Conservation (phyloP, 1,140 invertebrate genomes). For the Harlomillsia oculata region DNA sequence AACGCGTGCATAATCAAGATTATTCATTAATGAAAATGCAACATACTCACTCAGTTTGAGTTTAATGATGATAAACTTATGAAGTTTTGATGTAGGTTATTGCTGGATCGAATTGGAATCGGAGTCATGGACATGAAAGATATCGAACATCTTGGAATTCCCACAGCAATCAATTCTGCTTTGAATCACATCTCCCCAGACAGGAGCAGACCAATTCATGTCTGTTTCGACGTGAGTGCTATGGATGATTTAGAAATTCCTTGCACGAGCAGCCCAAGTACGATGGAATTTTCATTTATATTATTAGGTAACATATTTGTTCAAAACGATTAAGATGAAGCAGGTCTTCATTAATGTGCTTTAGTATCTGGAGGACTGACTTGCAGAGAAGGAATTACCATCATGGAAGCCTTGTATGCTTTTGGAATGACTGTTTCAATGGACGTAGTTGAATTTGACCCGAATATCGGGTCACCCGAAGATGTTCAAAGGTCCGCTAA, state of each 20-base stretch:
- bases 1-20: no score
- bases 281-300: no score
- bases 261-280: conserved; percentile 74
- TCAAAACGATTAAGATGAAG: conserved; percentile 30
- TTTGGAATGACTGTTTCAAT: conserved; percentile 64
- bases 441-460: conserved; percentile 84
- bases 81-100: no score
- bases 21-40: no score
- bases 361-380: conserved; percentile 73
- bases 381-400: conserved; percentile 67
- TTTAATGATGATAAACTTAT: no score
- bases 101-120: conserved; percentile 61
- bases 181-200: conserved; percentile 57
- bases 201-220: conserved; percentile 62
- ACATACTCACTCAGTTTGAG: no score
- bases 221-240: conserved; percentile 87
- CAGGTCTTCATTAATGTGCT: neutral
- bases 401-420: conserved; percentile 64
- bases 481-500: conserved; percentile 56
- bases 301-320: no score
- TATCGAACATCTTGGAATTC: conserved; percentile 64
- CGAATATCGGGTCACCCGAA: conserved; percentile 54
- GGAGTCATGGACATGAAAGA: conserved; percentile 73
- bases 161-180: conserved; percentile 59
- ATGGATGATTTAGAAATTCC: conserved; percentile 69